Percentiles rank a stretch among this genome's conserved stretches.
phyloP scores from a whole-genome alignment of 2,888 invertebrate species.

The Bibio marci region DNA sequence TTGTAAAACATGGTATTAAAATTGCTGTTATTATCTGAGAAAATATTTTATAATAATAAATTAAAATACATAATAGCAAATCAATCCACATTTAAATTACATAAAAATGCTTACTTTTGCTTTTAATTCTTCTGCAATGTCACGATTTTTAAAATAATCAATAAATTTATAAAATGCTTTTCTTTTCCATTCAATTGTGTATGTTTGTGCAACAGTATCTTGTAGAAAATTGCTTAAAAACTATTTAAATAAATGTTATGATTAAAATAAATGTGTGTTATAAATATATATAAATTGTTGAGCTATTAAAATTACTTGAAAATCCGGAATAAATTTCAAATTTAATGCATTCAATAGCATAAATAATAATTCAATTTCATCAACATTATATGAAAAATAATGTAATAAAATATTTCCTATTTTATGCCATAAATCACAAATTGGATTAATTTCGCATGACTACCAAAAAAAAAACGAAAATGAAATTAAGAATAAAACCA shows the following conservation, averaged over 20 bases:
- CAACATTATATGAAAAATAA: constrained; percentile 80
- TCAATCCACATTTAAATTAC: background rate
- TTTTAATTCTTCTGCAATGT: constrained; percentile 73
- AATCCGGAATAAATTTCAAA: constrained; percentile 81
- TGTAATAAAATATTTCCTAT: constrained; percentile 80
- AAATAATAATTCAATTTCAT: constrained; percentile 81
- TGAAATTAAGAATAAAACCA: constrained; percentile 3
- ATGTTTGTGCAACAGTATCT: constrained; percentile 75
- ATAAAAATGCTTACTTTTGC: constrained; percentile 41
- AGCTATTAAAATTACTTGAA: constrained; percentile 47
- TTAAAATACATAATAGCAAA: background rate
- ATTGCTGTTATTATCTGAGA: constrained; percentile 61
- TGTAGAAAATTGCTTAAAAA: constrained; percentile 77
- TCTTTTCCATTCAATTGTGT: constrained; percentile 89
- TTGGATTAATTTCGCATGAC: constrained; percentile 58
- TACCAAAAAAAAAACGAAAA: constrained; percentile 19
- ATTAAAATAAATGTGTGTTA: no score
- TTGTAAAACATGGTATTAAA: constrained; percentile 84
- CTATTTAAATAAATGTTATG: constrained; percentile 32
- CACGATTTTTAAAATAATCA: constrained; percentile 62
- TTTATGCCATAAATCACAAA: constrained; percentile 75
- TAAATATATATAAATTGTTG: no score
- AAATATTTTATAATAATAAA: background rate
- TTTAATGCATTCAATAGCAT: constrained; percentile 79
- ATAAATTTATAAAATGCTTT: constrained; percentile 92